Evolutionary conservation across 2,113 vertebrate genomes (phyloP), one percentile per base, ranked within the genome.

Genomic region (Phocoena phocoena): DNA sequence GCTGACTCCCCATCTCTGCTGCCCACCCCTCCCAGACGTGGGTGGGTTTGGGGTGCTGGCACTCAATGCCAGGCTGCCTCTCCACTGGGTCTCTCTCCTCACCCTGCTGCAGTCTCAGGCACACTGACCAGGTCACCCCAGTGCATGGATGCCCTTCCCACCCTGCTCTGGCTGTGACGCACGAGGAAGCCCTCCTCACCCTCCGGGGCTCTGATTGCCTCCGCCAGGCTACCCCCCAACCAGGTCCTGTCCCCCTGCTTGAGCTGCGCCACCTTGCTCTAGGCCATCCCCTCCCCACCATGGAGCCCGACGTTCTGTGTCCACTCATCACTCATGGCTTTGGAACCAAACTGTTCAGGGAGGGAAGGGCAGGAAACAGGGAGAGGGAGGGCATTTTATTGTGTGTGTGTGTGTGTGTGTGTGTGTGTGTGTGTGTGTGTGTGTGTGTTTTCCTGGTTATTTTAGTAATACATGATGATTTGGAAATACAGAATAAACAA

Each of bases 91-190:
- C 0, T 1, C 47, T 63, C 41, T 31, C 38, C 76, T 70, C 23
- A 23, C 10, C 11, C 65, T 2, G 2, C n/a, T 33, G 47, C 17
- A 20, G 28, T 53, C 60, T 41, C 3, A 2, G 70, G 55, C 47
- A 2, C 17, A 38, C 17, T 62, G 26, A 50, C 33, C 10, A 1
- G n/a, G 6, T 36, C 13, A 6, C 31, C 74, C 68, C 73, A 3
- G 20, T 14, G 17, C 31, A 0, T 31, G 38, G 11, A 21, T 0
- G 0, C n/a, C 21, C 18, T 33, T 3, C 10, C 6, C 21, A 36
- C 5, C 1, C 28, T 17, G n/a, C 31, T 53, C 47, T 4, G 38
- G 18, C 31, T 79, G 31, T 36, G 47, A n/a, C 28, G 10, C 44
- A 21, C 33, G 17, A 53, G 44, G 76, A 77, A 36, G 21, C 21